Conservation (phyloP, 2,113 vertebrate species). For the Psephotus haematonotus region DNA sequence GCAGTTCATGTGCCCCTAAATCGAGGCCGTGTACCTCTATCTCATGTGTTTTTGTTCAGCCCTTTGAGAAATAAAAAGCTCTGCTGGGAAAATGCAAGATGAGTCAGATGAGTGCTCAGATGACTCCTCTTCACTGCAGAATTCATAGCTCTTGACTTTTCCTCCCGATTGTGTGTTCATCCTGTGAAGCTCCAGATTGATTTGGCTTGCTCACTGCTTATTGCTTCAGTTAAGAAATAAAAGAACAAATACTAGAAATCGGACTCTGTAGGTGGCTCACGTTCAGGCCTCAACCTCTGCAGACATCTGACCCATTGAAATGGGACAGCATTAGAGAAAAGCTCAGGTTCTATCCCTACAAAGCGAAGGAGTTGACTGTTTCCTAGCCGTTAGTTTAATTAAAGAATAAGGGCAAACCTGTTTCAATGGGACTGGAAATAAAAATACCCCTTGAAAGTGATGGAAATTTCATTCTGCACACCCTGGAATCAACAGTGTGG, state of each 20-base stretch:
- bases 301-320: not conserved
- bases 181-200: not conserved
- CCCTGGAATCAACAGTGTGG: not conserved
- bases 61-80: not conserved
- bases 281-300: not conserved
- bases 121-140: not conserved
- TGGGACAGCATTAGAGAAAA: not conserved
- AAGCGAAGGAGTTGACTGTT: not conserved
- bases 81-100: not conserved
- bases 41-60: not conserved
- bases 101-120: not conserved
- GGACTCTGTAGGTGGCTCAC: not conserved
- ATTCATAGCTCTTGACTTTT: not conserved
- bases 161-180: not conserved
- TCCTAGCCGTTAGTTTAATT: not conserved
- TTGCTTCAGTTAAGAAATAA: not conserved
- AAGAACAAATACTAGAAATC: not conserved
- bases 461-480: not conserved
- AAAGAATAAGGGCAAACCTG: not conserved
- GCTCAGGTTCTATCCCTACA: not conserved
- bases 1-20: not conserved
- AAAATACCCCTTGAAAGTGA: not conserved
- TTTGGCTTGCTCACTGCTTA: not conserved
- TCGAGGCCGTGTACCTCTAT: not conserved
- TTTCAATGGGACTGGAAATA: not conserved